Conservation (phyloP, 2,888 invertebrate genomes). For the Drosophila nr. medialis region DNA sequence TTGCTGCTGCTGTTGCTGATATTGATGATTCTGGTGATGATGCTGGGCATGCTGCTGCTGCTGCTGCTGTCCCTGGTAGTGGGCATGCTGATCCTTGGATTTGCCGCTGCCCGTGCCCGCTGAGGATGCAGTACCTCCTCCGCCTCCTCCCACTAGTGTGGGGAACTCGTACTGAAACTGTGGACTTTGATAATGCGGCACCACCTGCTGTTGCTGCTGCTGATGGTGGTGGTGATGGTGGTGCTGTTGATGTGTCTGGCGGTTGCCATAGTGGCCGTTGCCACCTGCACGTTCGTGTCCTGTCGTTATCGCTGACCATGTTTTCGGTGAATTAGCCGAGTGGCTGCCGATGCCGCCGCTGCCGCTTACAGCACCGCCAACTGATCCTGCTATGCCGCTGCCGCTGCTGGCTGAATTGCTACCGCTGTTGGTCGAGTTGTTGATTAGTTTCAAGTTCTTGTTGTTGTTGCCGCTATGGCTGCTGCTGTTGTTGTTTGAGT, state of each 20-base stretch:
- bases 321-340: slow-evolving; percentile 85
- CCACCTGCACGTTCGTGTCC: slow-evolving; percentile 82
- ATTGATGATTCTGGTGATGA: slow-evolving; percentile 67
- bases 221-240: slow-evolving; percentile 53
- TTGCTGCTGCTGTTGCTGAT: slow-evolving; percentile 50
- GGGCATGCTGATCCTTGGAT: slow-evolving; percentile 52
- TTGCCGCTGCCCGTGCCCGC: slow-evolving; percentile 55
- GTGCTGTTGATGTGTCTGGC: slow-evolving; percentile 53
- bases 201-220: slow-evolving; percentile 82
- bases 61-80: slow-evolving; percentile 67
- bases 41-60: slow-evolving; percentile 56
- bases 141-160: slow-evolving; percentile 86
- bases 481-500: slow-evolving; percentile 53
- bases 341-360: slow-evolving; percentile 39
- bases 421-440: slow-evolving; percentile 66
- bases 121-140: slow-evolving; percentile 58
- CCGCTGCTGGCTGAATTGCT: slow-evolving; percentile 18
- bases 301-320: slow-evolving; percentile 88
- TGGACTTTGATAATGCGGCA: slow-evolving; percentile 91
- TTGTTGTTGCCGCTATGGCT: slow-evolving; percentile 55
- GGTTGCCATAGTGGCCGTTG: slow-evolving; percentile 51
- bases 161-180: slow-evolving; percentile 99
- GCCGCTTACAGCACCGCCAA: slow-evolving; percentile 24
- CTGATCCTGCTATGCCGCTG: slow-evolving; percentile 35
- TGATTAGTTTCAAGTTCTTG: slow-evolving; percentile 75